phyloP scores from a whole-genome alignment of 2,113 vertebrate genomes.

The Panthera uncia region DNA sequence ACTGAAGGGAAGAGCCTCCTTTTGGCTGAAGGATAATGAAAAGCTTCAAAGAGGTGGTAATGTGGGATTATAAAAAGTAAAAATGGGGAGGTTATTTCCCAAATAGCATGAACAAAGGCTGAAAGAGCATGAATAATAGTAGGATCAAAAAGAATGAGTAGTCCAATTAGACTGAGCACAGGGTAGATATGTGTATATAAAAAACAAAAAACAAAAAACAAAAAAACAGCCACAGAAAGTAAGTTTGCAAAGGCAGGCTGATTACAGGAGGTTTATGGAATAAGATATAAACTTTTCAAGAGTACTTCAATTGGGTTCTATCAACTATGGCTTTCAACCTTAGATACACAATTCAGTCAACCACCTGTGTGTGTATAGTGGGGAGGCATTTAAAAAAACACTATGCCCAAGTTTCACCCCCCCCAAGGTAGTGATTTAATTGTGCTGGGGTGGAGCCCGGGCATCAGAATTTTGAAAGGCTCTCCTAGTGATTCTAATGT shows the following conservation, averaged over 20 bases:
- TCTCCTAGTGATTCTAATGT: not conserved
- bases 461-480: conserved; percentile 25
- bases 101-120: not conserved
- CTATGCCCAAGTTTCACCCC: not conserved
- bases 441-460: not conserved
- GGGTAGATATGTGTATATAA: not conserved
- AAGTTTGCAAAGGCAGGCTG: conserved; percentile 32
- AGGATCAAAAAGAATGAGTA: not conserved
- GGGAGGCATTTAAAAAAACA: not conserved
- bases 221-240: not conserved
- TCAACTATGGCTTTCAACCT: conserved; percentile 39
- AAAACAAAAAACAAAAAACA: not conserved
- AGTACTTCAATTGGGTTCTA: not conserved
- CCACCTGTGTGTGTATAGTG: not conserved
- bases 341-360: not conserved
- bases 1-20: not conserved
- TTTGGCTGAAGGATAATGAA: conserved; percentile 9
- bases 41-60: not conserved
- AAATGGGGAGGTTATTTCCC: not conserved
- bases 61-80: not conserved
- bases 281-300: conserved; percentile 34
- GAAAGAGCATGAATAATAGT: not conserved
- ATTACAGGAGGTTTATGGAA: not conserved
- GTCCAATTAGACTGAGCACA: not conserved
- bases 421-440: not conserved